These are phyloP conservation scores for Heliocidaris erythrogramma DNA, from an alignment of 35 echinoderm and acorn worm genomes.

Conservation along the genomic window DNA sequence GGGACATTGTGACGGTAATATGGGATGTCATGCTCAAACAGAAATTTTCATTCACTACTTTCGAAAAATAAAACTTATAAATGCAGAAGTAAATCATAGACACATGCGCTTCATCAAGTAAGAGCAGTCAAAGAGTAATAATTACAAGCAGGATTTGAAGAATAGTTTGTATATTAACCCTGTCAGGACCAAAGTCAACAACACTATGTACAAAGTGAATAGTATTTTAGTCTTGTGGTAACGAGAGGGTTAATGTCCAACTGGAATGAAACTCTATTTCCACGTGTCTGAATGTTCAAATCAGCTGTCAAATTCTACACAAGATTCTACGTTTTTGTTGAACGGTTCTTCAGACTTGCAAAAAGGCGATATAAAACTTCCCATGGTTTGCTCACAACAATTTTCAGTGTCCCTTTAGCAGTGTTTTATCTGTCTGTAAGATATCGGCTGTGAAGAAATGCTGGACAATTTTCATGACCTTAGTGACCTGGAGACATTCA, in stretches of 20 bases:
- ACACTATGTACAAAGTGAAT: no score
- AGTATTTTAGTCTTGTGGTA: no score
- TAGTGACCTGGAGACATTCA: not conserved
- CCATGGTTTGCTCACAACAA: not conserved
- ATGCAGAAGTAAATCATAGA: not conserved
- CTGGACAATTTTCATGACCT: not conserved
- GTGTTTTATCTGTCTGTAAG: no score
- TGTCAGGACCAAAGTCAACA: no score
- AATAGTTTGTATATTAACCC: no score
- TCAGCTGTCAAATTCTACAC: no score
- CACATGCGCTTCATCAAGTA: not conserved
- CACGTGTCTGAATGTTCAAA: not conserved
- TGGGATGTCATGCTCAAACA: not conserved
- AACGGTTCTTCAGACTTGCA: not conserved
- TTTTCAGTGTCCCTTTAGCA: not conserved
- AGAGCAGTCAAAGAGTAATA: not conserved
- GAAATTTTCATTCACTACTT: not conserved
- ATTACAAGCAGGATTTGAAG: not conserved
- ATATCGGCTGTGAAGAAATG: not conserved
- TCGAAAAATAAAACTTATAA: not conserved
- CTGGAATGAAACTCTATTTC: not conserved
- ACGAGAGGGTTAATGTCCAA: not conserved
- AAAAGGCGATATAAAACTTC: not conserved
- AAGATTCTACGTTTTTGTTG: not conserved
- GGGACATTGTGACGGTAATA: not conserved